Evolutionary conservation across 2,113 vertebrate species (phyloP), one percentile per base, ranked within the genome.

Genomic region (Equus quagga): DNA sequence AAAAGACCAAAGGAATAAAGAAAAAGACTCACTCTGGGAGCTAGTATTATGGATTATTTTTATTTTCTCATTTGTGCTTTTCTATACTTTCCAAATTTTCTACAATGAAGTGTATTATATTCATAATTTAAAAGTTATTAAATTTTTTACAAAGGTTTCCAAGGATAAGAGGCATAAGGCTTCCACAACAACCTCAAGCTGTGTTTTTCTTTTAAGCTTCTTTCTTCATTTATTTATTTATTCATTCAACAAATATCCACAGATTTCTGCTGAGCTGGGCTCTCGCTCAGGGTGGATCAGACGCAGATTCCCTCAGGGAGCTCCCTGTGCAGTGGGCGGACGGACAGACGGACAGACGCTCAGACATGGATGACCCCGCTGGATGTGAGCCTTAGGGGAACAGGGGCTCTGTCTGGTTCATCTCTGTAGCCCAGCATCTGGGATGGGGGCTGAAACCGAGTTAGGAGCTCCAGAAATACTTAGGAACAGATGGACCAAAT

Each of bases 91-190:
- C 44, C 24, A 60, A 83, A 51, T 89, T 72, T 94, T 97, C 96
- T 93, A 28, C 70, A 73, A 94, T 65, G 28, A 92, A 89, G 24
- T 83, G 36, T 24, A 58, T 73, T 81, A 46, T 91, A 88, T 69
- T 64, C 75, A 86, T 96, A 92, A 96, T 87, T 93, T 95, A 75
- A 49, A 98, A 84, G 46, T 73, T 58, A 85, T 62, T 96, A 51
- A 28, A 67, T 64, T 81, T 58, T 92, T 96, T 87, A 93, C 46
- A 56, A 91, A 95, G 70, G 67, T 93, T 96, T 94, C 75, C 12
- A 8, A 67, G 33, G 75, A 23, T 24, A 91, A 69, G 23, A 69
- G n/a, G 28, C 72, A 54, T 58, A 64, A 73, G 73, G 51, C 31
- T 75, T 83, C 85, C 51, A 21, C 28, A 46, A 89, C 4, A 54